phyloP scores from a whole-genome alignment of 2,113 vertebrate genomes.

The Oreochromis spilurus region DNA sequence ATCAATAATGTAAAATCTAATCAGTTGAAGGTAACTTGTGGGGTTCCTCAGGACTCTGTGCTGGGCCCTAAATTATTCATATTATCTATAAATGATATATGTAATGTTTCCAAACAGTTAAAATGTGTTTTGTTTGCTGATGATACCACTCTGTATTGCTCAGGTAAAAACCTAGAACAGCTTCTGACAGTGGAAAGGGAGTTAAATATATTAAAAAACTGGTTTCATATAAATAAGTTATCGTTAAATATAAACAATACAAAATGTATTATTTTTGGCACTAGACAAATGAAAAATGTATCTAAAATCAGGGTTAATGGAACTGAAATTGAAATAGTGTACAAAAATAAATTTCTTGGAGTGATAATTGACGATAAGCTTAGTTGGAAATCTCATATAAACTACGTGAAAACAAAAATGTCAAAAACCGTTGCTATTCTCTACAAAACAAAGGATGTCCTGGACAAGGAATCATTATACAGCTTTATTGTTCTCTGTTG shows the following conservation, averaged over 20 bases:
- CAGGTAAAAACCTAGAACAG: background rate
- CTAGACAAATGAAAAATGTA: background rate
- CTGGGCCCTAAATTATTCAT: background rate
- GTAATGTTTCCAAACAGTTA: fast-evolving
- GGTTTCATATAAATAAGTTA: background rate
- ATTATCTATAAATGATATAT: background rate
- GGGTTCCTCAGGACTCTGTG: background rate
- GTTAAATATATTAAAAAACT: background rate
- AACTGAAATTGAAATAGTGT: background rate
- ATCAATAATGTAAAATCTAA: background rate
- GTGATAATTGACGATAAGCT: background rate
- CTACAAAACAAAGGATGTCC: background rate
- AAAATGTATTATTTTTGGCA: fast-evolving
- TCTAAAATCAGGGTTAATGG: background rate
- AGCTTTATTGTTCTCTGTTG: background rate
- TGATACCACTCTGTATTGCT: background rate
- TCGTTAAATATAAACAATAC: fast-evolving
- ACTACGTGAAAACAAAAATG: background rate
- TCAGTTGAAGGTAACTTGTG: fast-evolving
- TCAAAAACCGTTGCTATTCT: background rate
- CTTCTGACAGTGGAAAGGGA: background rate
- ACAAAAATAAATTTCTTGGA: fast-evolving
- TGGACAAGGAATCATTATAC: fast-evolving
- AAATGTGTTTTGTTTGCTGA: background rate
- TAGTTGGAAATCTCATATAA: background rate